Evolutionary conservation across 2,888 invertebrate species (phyloP).

Genomic region (Drosophila basisetae): DNA sequence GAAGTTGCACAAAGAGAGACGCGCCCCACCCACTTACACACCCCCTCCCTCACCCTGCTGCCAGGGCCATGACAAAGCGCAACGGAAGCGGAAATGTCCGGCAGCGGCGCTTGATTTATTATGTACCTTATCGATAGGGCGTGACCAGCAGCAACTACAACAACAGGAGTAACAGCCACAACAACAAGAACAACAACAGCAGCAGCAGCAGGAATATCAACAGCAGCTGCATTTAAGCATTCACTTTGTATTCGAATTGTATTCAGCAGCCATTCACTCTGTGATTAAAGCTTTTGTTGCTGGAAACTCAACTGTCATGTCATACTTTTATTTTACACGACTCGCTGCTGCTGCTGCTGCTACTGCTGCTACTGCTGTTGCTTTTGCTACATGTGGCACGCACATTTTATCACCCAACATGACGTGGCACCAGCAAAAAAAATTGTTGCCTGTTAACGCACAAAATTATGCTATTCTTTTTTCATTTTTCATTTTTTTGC

Average conservation of each 20-base stretch:
- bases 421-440: conserved; percentile 31
- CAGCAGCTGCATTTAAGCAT: conserved; percentile 33
- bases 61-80: conserved; percentile 51
- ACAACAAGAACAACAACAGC: not conserved
- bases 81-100: conserved; percentile 65
- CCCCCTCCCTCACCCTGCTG: not conserved
- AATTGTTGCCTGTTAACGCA: conserved; percentile 26
- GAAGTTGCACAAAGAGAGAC: conserved; percentile 48
- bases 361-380: not conserved
- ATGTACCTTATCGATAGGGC: conserved; percentile 50
- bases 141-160: conserved; percentile 31
- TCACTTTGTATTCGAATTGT: conserved; percentile 37
- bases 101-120: conserved; percentile 59
- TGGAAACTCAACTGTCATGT: conserved; percentile 35
- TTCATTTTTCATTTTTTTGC: conserved; percentile 28
- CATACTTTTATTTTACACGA: conserved; percentile 4
- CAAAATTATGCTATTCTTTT: conserved; percentile 21
- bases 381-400: conserved; percentile 42
- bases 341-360: not conserved
- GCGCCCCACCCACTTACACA: not conserved
- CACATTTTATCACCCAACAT: conserved; percentile 33
- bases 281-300: conserved; percentile 30
- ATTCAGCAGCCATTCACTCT: conserved; percentile 32
- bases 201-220: conserved; percentile 5
- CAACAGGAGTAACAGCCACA: not conserved